Percentiles rank a stretch among this genome's conserved stretches.
Evolutionary conservation across 2,113 vertebrate species (phyloP).

Genomic region (Phainopepla nitens): DNA sequence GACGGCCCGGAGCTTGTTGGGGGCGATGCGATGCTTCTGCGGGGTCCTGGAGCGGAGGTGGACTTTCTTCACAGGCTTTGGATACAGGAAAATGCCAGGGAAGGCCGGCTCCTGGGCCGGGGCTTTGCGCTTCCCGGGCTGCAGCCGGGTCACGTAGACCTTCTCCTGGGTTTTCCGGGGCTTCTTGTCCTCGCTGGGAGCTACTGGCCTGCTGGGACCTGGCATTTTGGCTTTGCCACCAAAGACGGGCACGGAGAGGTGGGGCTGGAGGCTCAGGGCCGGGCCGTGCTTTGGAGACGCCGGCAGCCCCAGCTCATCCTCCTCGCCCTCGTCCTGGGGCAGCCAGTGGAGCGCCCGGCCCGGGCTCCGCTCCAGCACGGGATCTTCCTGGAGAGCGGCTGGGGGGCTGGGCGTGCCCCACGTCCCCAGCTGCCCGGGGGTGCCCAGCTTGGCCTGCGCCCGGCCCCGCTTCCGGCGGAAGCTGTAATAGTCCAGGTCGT

Average conservation of each 20-base stretch:
- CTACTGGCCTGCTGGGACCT: not conserved
- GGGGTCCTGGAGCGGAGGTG: constrained; percentile 70
- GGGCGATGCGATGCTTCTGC: not conserved
- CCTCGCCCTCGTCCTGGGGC: constrained; percentile 36
- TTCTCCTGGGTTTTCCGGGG: constrained; percentile 73
- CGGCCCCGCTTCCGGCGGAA: constrained; percentile 44
- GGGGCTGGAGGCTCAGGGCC: constrained; percentile 58
- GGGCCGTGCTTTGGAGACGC: constrained; percentile 39
- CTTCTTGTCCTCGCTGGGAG: not conserved
- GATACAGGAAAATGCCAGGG: constrained; percentile 83
- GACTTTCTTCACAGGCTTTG: constrained; percentile 75
- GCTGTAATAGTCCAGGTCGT: constrained; percentile 45
- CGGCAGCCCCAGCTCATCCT: constrained; percentile 28
- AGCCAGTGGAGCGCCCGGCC: constrained; percentile 79
- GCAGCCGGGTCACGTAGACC: constrained; percentile 90
- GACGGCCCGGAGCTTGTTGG: not conserved
- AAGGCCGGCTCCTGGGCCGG: constrained; percentile 56
- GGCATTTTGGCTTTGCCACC: constrained; percentile 72
- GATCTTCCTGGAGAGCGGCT: not conserved
- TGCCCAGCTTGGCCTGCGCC: not conserved
- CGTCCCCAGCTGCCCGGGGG: rapidly evolving
- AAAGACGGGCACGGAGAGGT: constrained; percentile 74
- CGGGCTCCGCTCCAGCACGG: not conserved
- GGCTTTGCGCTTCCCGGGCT: constrained; percentile 69
- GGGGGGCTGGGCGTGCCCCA: not conserved